phyloP scores from a whole-genome alignment of 2,888 invertebrate genomes.

The Megalurothrips usitatus region DNA sequence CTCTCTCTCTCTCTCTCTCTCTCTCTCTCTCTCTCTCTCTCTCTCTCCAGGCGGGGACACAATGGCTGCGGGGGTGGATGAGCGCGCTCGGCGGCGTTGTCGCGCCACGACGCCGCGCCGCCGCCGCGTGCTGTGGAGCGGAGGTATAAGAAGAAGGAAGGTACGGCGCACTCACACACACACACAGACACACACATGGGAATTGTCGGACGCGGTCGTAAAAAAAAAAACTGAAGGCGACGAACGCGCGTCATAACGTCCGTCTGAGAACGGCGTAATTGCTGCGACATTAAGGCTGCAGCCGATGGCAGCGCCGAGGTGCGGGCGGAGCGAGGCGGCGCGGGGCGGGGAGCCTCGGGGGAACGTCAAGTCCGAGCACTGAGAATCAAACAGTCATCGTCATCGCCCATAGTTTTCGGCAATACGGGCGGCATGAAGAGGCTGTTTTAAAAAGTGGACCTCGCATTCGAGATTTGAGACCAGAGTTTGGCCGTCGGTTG shows the following conservation, averaged over 20 bases:
- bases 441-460: background rate
- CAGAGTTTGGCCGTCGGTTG: too few species aligned
- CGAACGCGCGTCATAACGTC: conserved; percentile 3
- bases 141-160: too few species aligned
- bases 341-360: background rate
- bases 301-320: too few species aligned
- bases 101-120: conserved; percentile 10
- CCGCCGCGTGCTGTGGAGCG: conserved; percentile 23
- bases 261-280: conserved; percentile 12
- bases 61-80: conserved; percentile 32
- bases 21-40: too few species aligned
- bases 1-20: too few species aligned
- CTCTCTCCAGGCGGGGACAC: conserved; percentile 26
- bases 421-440: too few species aligned
- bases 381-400: too few species aligned
- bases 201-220: background rate
- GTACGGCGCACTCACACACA: background rate
- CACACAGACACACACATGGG: background rate
- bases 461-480: too few species aligned
- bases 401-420: too few species aligned
- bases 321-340: background rate
- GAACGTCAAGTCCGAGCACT: conserved; percentile 27
- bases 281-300: background rate
- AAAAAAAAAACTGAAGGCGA: conserved; percentile 17
- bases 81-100: background rate